Base-by-base conservation (phyloP, 2,888 invertebrate genomes). In the Diaphora mendica region DNA sequence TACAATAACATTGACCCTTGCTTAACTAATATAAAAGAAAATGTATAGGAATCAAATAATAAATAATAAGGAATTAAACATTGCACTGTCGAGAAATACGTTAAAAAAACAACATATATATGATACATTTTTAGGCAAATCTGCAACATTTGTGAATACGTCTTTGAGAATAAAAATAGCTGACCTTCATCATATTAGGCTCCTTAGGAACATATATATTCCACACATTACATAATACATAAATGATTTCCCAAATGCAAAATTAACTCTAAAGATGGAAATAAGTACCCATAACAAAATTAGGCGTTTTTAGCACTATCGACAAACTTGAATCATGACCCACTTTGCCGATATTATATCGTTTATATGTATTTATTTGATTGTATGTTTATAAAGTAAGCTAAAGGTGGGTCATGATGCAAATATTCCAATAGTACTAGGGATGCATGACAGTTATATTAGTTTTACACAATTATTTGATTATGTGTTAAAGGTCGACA, bases 151-250 rank as follows among this genome's bases (percentile, higher is more conserved):
- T 30, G 17, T 62, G 62, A 62, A 30, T 62, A 30, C 30, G 17
- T 30, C 65, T 77, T 73, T 78, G 76, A 72, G 55, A 62, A 73
- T 67, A 67, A 77, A 71, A 70, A 73, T 75, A 76, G 68, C 70
- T 62, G 72, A 75, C 74, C 65, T 71, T 17, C 17, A 44, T 44
- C 70, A 71, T 77, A 76, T 82, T 86, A 84, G 82, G 86, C 82
- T 80, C 73, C 67, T 72, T 81, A 80, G 81, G 79, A 84, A 85
- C 80, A 77, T 82, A 70, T 71, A 71, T 73, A 77, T 69, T 77
- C 68, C 74, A 75, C 65, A 55, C 74, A 68, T 80, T 79, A 62
- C n/a, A 23, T 30, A 59, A 26, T 59, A 59, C 69, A 70, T 70
- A 70, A 68, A 68, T 35, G 65, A 77, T 76, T 65, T 70, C 71